Evolutionary conservation across 2,113 vertebrate species (phyloP).

Genomic region (Rattus rattus): DNA sequence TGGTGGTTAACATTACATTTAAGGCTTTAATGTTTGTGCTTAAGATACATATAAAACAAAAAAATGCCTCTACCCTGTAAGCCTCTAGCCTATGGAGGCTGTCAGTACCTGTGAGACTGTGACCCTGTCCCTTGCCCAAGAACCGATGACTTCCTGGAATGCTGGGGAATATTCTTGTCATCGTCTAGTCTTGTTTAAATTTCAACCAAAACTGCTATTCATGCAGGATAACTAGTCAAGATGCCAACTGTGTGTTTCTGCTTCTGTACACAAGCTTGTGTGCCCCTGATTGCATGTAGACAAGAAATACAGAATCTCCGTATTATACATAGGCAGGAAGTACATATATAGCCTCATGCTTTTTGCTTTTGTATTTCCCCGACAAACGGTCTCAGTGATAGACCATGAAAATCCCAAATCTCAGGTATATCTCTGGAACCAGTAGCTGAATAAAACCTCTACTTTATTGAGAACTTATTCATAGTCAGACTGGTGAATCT

Average conservation of each 20-base stretch:
- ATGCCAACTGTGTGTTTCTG: background rate
- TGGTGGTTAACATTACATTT: background rate
- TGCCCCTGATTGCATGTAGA: background rate
- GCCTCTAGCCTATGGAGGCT: background rate
- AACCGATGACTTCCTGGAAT: too few relatives aligned
- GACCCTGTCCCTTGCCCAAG: background rate
- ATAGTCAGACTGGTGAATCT: background rate
- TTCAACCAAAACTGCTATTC: background rate
- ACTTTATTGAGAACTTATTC: background rate
- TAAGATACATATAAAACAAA: background rate
- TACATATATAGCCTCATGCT: background rate
- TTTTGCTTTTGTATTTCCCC: background rate
- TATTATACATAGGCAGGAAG: background rate
- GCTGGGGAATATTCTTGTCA: background rate
- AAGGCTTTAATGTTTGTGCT: background rate
- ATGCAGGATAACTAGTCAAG: background rate
- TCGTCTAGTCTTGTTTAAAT: background rate
- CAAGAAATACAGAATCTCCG: background rate
- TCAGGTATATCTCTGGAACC: background rate
- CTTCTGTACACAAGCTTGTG: background rate
- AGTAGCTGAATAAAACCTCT: background rate
- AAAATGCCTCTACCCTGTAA: background rate
- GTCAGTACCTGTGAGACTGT: background rate
- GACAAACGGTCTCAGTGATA: background rate
- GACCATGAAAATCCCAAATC: background rate